Evolutionary conservation across 2,797 vertebrate genomes (phyloP).

Genomic region (Novumbra hubbsi): DNA sequence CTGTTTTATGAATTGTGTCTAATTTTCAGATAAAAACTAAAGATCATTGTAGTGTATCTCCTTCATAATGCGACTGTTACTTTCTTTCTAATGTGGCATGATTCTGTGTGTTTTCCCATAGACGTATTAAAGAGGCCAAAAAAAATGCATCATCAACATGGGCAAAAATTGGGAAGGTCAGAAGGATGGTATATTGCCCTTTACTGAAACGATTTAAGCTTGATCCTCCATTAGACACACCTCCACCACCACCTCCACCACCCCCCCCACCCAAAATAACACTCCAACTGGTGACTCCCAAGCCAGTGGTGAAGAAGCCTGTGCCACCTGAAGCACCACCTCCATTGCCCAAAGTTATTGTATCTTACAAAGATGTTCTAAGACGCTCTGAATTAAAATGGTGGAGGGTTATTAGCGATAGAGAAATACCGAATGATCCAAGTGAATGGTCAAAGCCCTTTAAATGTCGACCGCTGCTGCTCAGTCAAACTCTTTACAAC

Average conservation of each 20-base stretch:
- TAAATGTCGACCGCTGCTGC: conserved; percentile 46
- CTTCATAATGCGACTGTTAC: background rate
- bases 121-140: background rate
- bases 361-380: background rate
- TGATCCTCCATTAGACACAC: background rate
- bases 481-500: conserved; percentile 63
- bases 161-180: background rate
- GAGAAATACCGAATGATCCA: conserved; percentile 32
- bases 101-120: background rate
- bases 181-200: conserved; percentile 2
- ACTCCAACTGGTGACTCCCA: background rate
- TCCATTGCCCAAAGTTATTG: background rate
- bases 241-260: background rate
- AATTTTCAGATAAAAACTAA: background rate
- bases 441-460: conserved; percentile 61
- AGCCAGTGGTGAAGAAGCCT: conserved; percentile 1
- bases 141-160: background rate
- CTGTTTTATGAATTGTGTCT: background rate
- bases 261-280: background rate
- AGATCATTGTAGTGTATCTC: background rate
- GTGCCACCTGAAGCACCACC: background rate
- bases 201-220: background rate
- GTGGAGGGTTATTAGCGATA: conserved; percentile 1
- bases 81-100: background rate
- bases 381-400: background rate